Evolutionary conservation across 2,797 vertebrate species (phyloP).

Genomic region (Acanthornis magna): DNA sequence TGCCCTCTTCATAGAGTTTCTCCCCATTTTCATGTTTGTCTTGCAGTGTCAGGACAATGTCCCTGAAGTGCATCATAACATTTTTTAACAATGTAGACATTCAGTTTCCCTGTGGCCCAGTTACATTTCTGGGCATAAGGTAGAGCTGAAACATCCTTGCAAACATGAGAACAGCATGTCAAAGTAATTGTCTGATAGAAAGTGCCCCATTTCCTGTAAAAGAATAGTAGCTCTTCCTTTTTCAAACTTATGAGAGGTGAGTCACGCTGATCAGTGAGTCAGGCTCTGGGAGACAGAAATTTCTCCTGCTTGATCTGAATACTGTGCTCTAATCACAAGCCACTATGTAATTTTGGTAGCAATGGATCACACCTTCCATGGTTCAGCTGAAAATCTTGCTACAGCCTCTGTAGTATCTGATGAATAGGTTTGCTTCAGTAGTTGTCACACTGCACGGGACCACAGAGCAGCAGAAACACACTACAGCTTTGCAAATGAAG

Average conservation of each 20-base stretch:
- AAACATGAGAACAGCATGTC: background rate
- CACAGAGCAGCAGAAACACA: background rate
- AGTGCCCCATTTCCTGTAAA: background rate
- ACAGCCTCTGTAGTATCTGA: background rate
- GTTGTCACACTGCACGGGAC: background rate
- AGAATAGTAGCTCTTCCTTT: background rate
- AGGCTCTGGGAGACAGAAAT: background rate
- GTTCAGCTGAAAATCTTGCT: background rate
- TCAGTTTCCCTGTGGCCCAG: background rate
- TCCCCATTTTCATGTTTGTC: background rate
- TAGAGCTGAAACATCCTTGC: background rate
- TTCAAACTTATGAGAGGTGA: background rate
- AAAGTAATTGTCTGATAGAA: background rate
- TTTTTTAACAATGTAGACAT: background rate
- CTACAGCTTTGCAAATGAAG: background rate
- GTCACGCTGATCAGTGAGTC: background rate
- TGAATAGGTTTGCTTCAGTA: background rate
- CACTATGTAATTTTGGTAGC: background rate
- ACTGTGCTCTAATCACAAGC: background rate
- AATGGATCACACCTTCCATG: background rate
- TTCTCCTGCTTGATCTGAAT: background rate
- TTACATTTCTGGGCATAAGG: accelerated
- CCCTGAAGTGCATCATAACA: background rate
- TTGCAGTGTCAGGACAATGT: background rate
- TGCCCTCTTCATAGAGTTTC: background rate